Base-by-base conservation (phyloP, 2,113 vertebrate species). In the Falco punctatus region DNA sequence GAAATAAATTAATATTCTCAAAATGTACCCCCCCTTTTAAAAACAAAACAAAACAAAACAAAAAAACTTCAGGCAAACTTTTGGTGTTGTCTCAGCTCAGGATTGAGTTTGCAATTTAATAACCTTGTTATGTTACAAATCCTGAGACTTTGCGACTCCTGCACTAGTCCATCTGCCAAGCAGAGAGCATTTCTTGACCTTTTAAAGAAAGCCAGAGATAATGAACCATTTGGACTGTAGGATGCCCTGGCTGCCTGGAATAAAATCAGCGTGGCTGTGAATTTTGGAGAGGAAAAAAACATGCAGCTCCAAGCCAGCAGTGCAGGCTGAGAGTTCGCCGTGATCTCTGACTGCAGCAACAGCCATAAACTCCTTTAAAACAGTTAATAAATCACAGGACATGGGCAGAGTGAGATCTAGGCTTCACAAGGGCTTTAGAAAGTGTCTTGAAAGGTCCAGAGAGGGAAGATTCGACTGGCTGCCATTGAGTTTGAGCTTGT, bases 181-280 rank as follows among this genome's bases (percentile, higher is more conserved):
- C 62, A 48, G 54, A 42, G 66, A 94, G 86, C 40, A 26, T 97
- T 97, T 95, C 83, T 94, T 96, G 94, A 96, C 95, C 95, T 97
- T 97, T 91, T 92, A 92, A 91, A 97, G 88, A 71, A 87, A 97
- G 95, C 79, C 38, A 20, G 80, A 97, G 88, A 94, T 86, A 94
- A 96, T 87, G 91, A 97, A 85, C 73, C 73, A 8, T 75, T 94
- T 93, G 87, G 94, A 65, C 70, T 1, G 28, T 3, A 55, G 75
- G 93, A 91, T 96, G 94, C 93, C 93, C 96, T 38, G 28, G 55
- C 33, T 95, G 58, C 88, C 75, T 95, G 96, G 91, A 95, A 88
- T 38, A 49, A 87, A 95, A 89, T 70, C 92, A 94, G 78, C 3
- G 0, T 94, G 54, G 70, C 89, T 97, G 92, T 87, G 89, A 96